phyloP scores from a whole-genome alignment of 2,888 invertebrate genomes.

The Eristalis tenax region DNA sequence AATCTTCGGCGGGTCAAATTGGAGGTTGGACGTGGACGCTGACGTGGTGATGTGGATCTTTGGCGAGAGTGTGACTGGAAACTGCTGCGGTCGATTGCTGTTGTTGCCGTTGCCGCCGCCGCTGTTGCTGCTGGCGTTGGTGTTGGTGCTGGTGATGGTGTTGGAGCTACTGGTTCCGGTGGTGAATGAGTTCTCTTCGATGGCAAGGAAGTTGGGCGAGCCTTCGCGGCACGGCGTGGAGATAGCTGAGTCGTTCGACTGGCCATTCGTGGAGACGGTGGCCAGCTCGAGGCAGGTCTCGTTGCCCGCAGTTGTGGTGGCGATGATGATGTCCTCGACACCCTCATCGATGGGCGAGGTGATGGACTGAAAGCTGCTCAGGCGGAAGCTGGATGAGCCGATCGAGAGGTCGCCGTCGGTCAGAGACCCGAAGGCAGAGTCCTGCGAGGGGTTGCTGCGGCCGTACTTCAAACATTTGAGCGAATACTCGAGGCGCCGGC shows the following conservation, averaged over 20 bases:
- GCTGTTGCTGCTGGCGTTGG: constrained; percentile 74
- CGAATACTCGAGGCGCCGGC: constrained; percentile 81
- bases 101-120: constrained; percentile 74
- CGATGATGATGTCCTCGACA: constrained; percentile 81
- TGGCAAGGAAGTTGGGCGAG: constrained; percentile 79
- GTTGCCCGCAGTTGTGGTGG: constrained; percentile 78
- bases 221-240: constrained; percentile 80
- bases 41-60: constrained; percentile 78
- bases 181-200: constrained; percentile 77
- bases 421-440: constrained; percentile 81
- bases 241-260: constrained; percentile 80
- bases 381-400: constrained; percentile 80
- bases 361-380: constrained; percentile 81
- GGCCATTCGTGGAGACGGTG: constrained; percentile 78
- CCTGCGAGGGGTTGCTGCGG: constrained; percentile 81
- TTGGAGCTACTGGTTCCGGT: constrained; percentile 72
- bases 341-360: constrained; percentile 81
- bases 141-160: constrained; percentile 74
- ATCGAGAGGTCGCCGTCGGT: constrained; percentile 81
- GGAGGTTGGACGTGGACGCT: constrained; percentile 73
- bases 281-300: constrained; percentile 79
- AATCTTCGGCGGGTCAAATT: constrained; percentile 81
- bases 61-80: constrained; percentile 79
- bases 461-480: constrained; percentile 80
- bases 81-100: constrained; percentile 78